These are phyloP conservation scores for Junco hyemalis DNA, from an alignment of 2,113 vertebrate species.

Conservation along the genomic window DNA sequence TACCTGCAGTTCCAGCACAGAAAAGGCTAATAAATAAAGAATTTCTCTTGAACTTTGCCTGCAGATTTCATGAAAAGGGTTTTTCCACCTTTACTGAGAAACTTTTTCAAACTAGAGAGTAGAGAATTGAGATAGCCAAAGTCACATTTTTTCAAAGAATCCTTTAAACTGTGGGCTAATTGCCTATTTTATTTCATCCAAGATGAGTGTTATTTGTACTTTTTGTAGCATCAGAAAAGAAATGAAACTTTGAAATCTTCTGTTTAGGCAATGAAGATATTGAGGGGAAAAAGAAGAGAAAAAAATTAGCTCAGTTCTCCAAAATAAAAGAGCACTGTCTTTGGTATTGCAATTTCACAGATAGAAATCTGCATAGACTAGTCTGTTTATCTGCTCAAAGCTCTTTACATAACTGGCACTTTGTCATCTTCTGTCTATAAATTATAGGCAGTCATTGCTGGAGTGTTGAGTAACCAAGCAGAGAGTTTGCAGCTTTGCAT, in stretches of 20 bases:
- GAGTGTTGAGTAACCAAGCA: not conserved
- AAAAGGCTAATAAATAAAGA: not conserved
- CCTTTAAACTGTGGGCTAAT: not conserved
- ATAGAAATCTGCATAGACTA: not conserved
- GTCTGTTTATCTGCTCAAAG: conserved; percentile 4
- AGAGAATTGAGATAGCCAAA: not conserved
- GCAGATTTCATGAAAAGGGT: not conserved
- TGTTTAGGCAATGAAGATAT: not conserved
- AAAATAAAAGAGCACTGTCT: not conserved
- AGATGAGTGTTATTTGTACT: not conserved
- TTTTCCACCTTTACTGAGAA: not conserved
- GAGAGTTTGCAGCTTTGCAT: not conserved
- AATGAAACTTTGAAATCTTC: not conserved
- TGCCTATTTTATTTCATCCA: not conserved
- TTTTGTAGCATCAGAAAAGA: not conserved
- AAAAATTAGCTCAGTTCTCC: not conserved
- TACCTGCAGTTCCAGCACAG: not conserved
- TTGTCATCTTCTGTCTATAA: not conserved
- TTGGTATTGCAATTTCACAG: not conserved
- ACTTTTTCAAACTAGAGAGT: not conserved
- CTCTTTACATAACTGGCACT: conserved; percentile 11
- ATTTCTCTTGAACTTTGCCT: not conserved
- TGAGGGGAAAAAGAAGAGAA: not conserved
- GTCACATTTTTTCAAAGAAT: not conserved
- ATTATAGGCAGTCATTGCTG: not conserved